A percentile compares a stretch with the other conserved stretches of the same genome.
These are phyloP conservation scores for Gobio gobio DNA, from an alignment of 2,113 vertebrate species.

Conservation along the genomic window DNA sequence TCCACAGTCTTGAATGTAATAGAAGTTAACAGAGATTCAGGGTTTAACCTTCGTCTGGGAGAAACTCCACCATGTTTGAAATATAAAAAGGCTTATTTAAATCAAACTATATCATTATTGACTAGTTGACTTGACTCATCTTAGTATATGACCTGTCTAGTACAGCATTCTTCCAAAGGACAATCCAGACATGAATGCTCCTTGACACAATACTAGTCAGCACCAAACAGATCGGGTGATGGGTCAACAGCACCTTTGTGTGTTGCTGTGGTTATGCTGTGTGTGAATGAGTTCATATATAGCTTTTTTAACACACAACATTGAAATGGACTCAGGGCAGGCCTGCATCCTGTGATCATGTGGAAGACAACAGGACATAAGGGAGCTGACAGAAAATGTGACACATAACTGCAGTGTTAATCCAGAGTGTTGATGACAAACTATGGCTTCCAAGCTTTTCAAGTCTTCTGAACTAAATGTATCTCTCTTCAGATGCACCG, in stretches of 20 bases:
- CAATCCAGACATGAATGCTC: background rate
- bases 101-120: constrained; percentile 8
- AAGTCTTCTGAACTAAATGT: too few species aligned
- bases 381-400: background rate
- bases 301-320: background rate
- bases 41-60: background rate
- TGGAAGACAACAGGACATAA: background rate
- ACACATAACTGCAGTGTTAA: background rate
- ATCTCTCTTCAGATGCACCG: too few species aligned
- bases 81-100: background rate
- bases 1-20: background rate
- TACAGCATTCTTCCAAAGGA: constrained; percentile 14
- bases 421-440: background rate
- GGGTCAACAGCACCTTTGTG: background rate
- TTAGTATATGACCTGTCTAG: background rate
- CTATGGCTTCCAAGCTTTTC: background rate
- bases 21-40: background rate
- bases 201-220: background rate
- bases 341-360: background rate
- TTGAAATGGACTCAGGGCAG: background rate
- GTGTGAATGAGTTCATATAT: background rate
- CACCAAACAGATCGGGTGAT: background rate
- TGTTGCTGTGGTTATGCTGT: background rate
- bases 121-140: background rate
- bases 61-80: background rate